Conservation (phyloP, 2,113 vertebrate species). For the Mesembrinibis cayennensis region DNA sequence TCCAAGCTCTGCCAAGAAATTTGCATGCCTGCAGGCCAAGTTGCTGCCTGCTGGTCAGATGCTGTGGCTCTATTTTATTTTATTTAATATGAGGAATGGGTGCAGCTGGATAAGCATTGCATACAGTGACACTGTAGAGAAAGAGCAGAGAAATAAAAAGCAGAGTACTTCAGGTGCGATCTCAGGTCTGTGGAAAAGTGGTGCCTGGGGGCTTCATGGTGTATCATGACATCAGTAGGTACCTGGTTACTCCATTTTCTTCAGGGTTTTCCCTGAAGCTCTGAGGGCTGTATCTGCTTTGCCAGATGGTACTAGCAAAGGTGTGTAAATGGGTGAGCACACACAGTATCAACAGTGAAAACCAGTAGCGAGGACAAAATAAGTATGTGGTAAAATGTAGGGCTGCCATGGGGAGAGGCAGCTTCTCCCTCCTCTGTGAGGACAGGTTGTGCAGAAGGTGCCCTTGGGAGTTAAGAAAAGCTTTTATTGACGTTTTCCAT, state of each 20-base stretch:
- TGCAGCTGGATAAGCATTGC: not conserved
- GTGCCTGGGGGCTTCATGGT: accelerated
- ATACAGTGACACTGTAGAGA: not conserved
- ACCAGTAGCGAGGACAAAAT: not conserved
- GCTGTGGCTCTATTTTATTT: not conserved
- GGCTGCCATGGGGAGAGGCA: not conserved
- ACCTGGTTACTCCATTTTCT: not conserved
- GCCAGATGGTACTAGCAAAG: not conserved
- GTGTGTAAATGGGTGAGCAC: not conserved
- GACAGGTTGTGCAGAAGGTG: not conserved
- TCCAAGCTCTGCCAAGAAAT: not conserved
- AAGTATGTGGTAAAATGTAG: not conserved
- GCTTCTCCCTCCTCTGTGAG: not conserved
- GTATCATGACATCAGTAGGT: not conserved
- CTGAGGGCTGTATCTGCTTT: not conserved
- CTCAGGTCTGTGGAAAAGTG: not conserved
- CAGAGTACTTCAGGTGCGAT: not conserved
- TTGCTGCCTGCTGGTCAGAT: not conserved
- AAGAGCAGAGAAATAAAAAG: not conserved
- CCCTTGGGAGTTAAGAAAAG: not conserved
- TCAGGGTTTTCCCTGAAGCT: not conserved
- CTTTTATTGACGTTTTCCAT: not conserved
- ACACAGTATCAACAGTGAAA: not conserved
- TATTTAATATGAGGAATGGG: not conserved
- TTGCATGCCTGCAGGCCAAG: not conserved